A percentile compares a stretch with the other conserved stretches of the same genome.
Conservation (phyloP, 2,113 vertebrate species). For the Epinephelus fuscoguttatus region DNA sequence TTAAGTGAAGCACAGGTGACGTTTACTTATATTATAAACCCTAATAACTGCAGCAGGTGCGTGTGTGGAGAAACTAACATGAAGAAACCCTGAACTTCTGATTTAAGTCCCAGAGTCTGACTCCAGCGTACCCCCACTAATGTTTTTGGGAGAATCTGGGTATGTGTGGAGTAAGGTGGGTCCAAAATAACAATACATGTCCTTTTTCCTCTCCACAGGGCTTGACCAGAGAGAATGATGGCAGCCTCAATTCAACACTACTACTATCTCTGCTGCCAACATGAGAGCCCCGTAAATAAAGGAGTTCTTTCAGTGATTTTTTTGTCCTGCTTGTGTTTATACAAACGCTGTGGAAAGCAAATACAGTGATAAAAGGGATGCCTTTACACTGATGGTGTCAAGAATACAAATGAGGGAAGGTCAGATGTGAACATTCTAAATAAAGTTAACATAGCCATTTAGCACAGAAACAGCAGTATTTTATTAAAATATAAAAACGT, state of each 20-base stretch:
- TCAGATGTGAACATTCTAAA: neutral
- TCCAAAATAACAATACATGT: constrained; percentile 15
- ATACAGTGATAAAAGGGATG: neutral
- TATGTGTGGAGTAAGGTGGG: neutral
- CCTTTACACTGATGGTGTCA: neutral
- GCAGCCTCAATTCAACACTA: constrained; percentile 80
- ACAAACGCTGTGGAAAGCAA: neutral
- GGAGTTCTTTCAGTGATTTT: rapidly evolving
- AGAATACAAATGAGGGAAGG: neutral
- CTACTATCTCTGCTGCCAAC: neutral
- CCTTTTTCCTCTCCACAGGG: constrained; percentile 45
- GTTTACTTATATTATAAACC: neutral
- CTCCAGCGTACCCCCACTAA: neutral
- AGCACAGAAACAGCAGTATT: constrained; percentile 5
- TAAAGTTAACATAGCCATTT: neutral
- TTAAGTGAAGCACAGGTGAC: constrained; percentile 85
- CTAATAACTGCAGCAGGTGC: too few relatives aligned
- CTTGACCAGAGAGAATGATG: constrained; percentile 66
- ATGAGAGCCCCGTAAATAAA: constrained; percentile 37
- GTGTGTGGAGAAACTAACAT: neutral
- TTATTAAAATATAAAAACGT: constrained; percentile 39
- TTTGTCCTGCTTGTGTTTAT: neutral
- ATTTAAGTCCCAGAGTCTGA: neutral
- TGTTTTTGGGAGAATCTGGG: neutral
- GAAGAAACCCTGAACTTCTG: neutral